Base-by-base conservation (phyloP, 2,113 vertebrate genomes). In the Daboia siamensis region DNA sequence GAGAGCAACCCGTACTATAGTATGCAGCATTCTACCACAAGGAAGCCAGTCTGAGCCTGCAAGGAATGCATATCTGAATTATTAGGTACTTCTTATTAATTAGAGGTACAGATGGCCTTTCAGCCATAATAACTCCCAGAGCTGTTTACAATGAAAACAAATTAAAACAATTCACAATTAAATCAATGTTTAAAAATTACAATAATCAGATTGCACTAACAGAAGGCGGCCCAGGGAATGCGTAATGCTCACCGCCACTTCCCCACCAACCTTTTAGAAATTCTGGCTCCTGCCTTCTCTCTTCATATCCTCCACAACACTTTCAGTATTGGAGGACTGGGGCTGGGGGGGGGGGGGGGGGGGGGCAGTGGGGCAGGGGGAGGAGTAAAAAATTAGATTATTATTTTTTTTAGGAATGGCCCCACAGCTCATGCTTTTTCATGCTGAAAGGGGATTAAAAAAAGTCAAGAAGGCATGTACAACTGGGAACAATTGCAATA, bases 141-240 rank as follows among this genome's bases (percentile, higher is more conserved):
- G 90, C 48, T 54, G 61, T 74, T 90, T 33, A 90, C 48, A 54
- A 90, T 51, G 61, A 74, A 90, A 74, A 54, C 89, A 74, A 90
- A 90, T 74, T 61, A 89, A 89, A 90, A 54, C 46, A 52, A 74
- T 74, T 26, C 29, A 74, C 44, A 69, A 64, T 90, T 90, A 69
- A 90, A 61, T 55, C 59, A 64, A 64, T 90, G 39, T 61, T 90
- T n/a, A 51, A 90, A 51, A 64, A 90, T 64, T 64, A 64, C 8
- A 69, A 90, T 33, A 54, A 74, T 21, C 69, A 20, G 21, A n/a
- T 80, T 39, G 20, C 89, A 54, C 61, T 21, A 54, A 29, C 17
- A 74, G 20, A 52, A 80, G 29, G 48, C 10, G 10, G 61, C 64
- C 17, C 20, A 48, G 88, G 88, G 11, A 26, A 26, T 33, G 10